Base-by-base conservation (phyloP, 2,113 vertebrate genomes). In the Argyrosomus japonicus region DNA sequence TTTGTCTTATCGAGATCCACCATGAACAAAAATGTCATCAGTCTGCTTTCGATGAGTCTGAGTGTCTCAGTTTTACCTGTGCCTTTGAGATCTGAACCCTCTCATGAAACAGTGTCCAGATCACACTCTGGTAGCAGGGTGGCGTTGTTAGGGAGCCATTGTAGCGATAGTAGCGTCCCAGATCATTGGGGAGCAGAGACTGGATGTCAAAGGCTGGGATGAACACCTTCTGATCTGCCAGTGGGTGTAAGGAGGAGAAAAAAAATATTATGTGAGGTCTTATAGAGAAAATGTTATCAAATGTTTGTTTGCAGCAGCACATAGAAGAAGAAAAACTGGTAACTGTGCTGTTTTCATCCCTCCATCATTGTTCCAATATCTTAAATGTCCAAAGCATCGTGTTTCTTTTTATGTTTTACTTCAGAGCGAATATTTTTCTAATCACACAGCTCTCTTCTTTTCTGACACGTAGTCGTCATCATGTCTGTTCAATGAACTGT, bases 81-180 rank as follows among this genome's bases (percentile, higher is more conserved):
- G 76, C 87, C 12, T 13, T 68, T 17, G 97, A 97, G 85, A 99
- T 94, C 72, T 68, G 93, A 60, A 95, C 95, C 1, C 90, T 96
- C 77, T 94, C 91, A 3, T 82, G 77, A 91, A 99, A 97, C 29
- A 99, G 70, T 0, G 95, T 97, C 98, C 98, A 99, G 83, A 96
- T 88, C 3, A 99, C 98, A 1, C 94, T 96, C 91, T 98, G 95
- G 87, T 91, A 87, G 93, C 98, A 99, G 9, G 97, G 97, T 0
- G 97, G 98, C 0, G 97, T 99, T 4, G 97, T 99, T 29, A 99
- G 95, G 0, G 98, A 99, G 54, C 98, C 98, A 0, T 96, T 97
- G 94, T 99, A 99, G 5, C 96, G 96, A 72, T 96, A 98, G 87
- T 95, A 99, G 32, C 93, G 94, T 0, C 91, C 94, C 15, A 97